Evolutionary conservation across 2,113 vertebrate species (phyloP).

Genomic region (Furnarius figulus): DNA sequence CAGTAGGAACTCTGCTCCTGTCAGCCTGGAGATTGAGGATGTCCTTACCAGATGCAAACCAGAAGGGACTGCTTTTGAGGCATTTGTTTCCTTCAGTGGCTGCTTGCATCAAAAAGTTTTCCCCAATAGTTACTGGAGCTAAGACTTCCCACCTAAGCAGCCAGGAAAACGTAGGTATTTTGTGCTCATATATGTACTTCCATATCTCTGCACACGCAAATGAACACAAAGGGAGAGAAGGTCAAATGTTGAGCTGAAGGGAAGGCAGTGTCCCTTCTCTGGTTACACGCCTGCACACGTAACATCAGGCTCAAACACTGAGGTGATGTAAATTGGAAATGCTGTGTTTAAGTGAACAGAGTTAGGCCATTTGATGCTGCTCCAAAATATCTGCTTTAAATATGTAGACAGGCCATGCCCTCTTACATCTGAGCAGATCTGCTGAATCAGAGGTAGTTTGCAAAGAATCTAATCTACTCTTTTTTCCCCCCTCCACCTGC

Average conservation of each 20-base stretch:
- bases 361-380: background rate
- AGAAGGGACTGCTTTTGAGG: background rate
- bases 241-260: background rate
- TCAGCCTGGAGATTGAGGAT: background rate
- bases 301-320: background rate
- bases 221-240: background rate
- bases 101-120: background rate
- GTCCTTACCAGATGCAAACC: background rate
- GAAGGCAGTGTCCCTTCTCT: background rate
- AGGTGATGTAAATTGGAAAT: background rate
- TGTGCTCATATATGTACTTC: background rate
- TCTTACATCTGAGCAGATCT: background rate
- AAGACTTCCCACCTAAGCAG: background rate
- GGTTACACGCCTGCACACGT: background rate
- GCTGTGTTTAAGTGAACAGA: background rate
- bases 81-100: background rate
- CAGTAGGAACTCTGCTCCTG: background rate
- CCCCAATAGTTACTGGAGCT: background rate
- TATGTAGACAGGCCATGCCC: background rate
- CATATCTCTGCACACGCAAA: background rate
- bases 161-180: background rate
- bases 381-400: background rate
- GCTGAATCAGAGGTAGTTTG: background rate
- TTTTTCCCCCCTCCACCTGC: background rate
- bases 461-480: background rate